phyloP scores from a whole-genome alignment of 2,888 invertebrate species.

The Pediacus dermestoides region DNA sequence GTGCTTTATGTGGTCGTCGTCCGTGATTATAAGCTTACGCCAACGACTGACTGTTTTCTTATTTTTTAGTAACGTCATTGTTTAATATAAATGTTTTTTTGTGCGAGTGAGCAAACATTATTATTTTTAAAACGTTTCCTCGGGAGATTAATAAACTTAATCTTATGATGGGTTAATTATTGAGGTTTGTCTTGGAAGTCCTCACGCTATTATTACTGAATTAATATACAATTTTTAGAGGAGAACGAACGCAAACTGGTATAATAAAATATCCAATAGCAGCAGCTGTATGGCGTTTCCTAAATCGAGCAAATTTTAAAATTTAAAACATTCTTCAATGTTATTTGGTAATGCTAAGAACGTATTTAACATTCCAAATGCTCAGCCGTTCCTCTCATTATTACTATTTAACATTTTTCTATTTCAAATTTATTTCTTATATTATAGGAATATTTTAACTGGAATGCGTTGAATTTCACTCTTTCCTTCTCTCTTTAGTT shows the following conservation, averaged over 20 bases:
- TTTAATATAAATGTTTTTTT: constrained; percentile 19
- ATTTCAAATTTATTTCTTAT: constrained; percentile 29
- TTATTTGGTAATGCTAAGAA: constrained; percentile 26
- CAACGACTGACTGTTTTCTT: constrained; percentile 19
- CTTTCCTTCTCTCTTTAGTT: no score
- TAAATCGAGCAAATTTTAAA: constrained; percentile 20
- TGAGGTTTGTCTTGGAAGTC: no score
- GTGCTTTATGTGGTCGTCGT: constrained; percentile 30
- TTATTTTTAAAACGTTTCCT: no score
- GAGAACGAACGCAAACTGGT: constrained; percentile 3
- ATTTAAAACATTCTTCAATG: constrained; percentile 22
- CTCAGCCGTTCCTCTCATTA: constrained; percentile 29
- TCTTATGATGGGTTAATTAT: no score
- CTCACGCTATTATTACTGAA: no score
- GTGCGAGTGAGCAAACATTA: neutral
- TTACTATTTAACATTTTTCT: constrained; percentile 33
- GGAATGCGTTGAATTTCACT: constrained; percentile 19
- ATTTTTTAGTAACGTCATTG: constrained; percentile 20
- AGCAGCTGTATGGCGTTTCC: constrained; percentile 7
- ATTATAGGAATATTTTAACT: constrained; percentile 23
- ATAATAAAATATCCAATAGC: neutral
- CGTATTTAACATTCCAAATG: constrained; percentile 31
- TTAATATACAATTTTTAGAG: no score
- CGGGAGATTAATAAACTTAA: no score
- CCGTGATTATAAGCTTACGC: constrained; percentile 28